Evolutionary conservation across 2,113 vertebrate species (phyloP).

Genomic region (Morone chrysops): DNA sequence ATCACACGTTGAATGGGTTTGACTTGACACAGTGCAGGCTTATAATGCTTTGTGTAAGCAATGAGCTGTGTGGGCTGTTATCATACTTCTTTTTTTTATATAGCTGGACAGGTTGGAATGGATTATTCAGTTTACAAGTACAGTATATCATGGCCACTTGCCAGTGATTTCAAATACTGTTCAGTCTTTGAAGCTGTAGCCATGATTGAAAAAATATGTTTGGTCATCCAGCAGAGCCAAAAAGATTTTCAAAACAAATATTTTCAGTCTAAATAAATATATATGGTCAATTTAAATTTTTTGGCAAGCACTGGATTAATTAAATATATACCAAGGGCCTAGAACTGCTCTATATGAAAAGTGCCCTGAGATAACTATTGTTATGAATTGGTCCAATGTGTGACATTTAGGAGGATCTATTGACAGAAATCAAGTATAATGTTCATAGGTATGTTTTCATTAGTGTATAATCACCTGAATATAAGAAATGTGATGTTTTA

Average conservation of each 20-base stretch:
- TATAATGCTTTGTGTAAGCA: neutral
- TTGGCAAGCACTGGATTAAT: neutral
- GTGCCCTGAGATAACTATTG: too few relatives aligned
- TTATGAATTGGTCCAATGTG: too few relatives aligned
- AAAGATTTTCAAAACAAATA: neutral
- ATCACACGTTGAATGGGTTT: neutral
- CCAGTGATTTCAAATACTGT: neutral
- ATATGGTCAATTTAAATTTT: neutral
- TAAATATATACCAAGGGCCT: neutral
- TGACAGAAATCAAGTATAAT: too few relatives aligned
- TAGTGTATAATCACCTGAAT: too few relatives aligned
- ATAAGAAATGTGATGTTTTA: too few relatives aligned
- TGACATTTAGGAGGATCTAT: too few relatives aligned
- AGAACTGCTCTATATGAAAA: too few relatives aligned
- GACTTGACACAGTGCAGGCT: conserved; percentile 9
- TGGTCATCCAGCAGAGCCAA: neutral
- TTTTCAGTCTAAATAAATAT: neutral
- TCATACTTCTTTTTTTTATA: neutral
- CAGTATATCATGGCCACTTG: neutral
- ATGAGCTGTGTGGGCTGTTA: neutral
- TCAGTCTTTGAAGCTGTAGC: neutral
- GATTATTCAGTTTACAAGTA: neutral
- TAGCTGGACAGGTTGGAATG: neutral
- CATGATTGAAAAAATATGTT: neutral
- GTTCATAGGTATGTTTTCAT: too few relatives aligned